phyloP scores from a whole-genome alignment of 2,888 invertebrate species.

The Petrolisthes manimaculis region DNA sequence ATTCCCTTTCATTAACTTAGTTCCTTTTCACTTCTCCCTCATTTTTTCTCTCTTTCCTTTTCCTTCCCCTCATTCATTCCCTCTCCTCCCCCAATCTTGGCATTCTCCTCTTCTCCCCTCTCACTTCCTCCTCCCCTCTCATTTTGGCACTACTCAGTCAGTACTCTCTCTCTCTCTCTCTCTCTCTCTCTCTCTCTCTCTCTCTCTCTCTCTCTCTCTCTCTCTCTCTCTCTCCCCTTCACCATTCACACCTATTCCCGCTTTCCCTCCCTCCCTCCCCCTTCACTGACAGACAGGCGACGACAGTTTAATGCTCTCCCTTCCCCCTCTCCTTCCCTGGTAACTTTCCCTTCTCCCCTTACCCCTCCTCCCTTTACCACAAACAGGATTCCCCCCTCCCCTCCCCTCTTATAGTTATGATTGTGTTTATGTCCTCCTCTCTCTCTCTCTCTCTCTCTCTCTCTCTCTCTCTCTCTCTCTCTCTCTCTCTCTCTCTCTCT shows the following conservation, averaged over 20 bases:
- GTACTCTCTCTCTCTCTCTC: neutral
- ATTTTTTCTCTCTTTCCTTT: neutral
- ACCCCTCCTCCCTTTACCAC: neutral
- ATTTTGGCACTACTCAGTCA: neutral
- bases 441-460: slow-evolving; percentile 4
- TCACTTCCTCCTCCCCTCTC: neutral
- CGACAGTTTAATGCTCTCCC: neutral
- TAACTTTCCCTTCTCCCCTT: neutral
- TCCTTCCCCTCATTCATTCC: neutral
- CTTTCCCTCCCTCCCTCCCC: neutral
- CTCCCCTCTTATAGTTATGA: neutral
- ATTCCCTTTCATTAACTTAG: too few relatives aligned
- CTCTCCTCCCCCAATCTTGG: neutral
- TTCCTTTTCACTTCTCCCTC: too few relatives aligned
- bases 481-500: neutral
- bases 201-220: neutral
- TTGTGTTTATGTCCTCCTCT: neutral
- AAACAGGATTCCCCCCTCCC: neutral
- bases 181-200: neutral
- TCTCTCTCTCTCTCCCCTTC: neutral
- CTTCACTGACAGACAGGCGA: neutral
- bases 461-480: neutral
- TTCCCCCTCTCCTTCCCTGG: neutral
- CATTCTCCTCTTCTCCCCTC: neutral
- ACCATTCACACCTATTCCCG: neutral